A percentile compares a stretch with the other conserved stretches of the same genome.
These are phyloP conservation scores for Anthophora plumipes DNA, from an alignment of 2,888 invertebrate genomes.

Conservation along the genomic window DNA sequence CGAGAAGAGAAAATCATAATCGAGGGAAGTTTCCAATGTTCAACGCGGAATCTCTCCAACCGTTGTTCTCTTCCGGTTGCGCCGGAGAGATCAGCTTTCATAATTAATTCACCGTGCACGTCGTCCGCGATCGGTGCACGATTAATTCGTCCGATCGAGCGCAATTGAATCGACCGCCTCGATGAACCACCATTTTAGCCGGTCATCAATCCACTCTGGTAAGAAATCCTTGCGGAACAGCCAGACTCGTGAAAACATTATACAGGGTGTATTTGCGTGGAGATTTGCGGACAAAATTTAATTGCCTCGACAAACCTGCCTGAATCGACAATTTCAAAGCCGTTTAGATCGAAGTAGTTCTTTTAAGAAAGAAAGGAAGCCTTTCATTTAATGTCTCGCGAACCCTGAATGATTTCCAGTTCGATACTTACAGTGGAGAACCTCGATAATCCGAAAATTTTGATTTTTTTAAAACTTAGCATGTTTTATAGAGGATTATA, in stretches of 20 bases:
- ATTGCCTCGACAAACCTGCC: slow-evolving; percentile 68
- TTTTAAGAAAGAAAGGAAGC: slow-evolving; percentile 28
- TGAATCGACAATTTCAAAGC: slow-evolving; percentile 69
- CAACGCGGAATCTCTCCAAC: slow-evolving; percentile 18
- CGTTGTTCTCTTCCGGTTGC: slow-evolving; percentile 46
- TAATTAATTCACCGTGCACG: slow-evolving; percentile 72
- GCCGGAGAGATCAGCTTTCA: slow-evolving; percentile 60
- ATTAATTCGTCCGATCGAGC: slow-evolving; percentile 60
- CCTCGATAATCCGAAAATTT: too few relatives aligned
- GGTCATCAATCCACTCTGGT: slow-evolving; percentile 8
- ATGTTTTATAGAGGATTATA: too few relatives aligned
- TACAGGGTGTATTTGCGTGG: slow-evolving; percentile 40
- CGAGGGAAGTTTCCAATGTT: neutral
- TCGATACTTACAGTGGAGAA: neutral
- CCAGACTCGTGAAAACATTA: slow-evolving; percentile 15
- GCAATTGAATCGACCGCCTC: slow-evolving; percentile 32
- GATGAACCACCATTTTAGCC: slow-evolving; percentile 30
- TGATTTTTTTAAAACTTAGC: too few relatives aligned
- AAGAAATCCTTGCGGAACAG: slow-evolving; percentile 41
- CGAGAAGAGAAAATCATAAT: neutral
- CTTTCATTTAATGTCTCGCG: neutral
- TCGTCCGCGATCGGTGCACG: slow-evolving; percentile 52
- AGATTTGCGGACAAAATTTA: slow-evolving; percentile 61
- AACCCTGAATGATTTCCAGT: neutral
- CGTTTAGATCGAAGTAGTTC: slow-evolving; percentile 43